These are phyloP conservation scores for Gymnobelideus leadbeateri DNA, from an alignment of 2,113 vertebrate genomes.

Conservation along the genomic window DNA sequence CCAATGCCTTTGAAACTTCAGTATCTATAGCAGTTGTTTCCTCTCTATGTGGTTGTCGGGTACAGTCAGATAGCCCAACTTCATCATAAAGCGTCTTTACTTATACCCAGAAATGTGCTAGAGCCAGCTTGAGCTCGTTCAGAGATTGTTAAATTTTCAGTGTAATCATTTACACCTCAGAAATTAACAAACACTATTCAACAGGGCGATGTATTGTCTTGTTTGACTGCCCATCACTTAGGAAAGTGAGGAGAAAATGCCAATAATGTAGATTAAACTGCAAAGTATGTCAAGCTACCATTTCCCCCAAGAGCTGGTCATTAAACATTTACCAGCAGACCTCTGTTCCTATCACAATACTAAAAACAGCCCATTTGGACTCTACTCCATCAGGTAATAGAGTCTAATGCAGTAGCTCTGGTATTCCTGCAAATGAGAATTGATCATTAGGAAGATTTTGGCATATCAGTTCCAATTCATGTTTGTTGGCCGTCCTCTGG, in stretches of 20 bases:
- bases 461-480: background rate
- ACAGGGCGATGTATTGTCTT: background rate
- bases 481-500: background rate
- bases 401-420: background rate
- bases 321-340: background rate
- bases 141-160: background rate
- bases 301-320: background rate
- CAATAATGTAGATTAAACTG: background rate
- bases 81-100: background rate
- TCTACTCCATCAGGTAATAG: background rate
- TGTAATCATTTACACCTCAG: background rate
- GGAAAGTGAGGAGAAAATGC: background rate
- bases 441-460: background rate
- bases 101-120: background rate
- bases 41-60: background rate
- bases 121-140: background rate
- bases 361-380: background rate
- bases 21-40: background rate
- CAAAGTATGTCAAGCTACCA: background rate
- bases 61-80: background rate
- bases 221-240: background rate
- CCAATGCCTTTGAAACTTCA: background rate
- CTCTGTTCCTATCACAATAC: background rate
- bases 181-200: background rate
- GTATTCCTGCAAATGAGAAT: background rate